Evolutionary conservation across 2,113 vertebrate genomes (phyloP), one percentile per base, ranked within the genome.

Genomic region (Pachycephala philippinensis): DNA sequence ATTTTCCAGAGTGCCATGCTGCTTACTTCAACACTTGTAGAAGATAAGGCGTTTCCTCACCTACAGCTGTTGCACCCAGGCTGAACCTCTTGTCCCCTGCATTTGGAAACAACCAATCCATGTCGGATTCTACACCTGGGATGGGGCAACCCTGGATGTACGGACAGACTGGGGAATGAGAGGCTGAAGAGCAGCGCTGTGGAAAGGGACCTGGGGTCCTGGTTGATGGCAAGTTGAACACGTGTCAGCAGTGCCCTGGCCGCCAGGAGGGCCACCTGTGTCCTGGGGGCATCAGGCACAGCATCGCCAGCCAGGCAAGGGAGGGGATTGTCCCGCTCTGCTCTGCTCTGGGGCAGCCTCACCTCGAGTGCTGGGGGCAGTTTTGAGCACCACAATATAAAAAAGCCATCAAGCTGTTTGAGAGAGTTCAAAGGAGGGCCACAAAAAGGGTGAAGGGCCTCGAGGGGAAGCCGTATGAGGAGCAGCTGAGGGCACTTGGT

Each of bases 281-380:
- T 27, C 26, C 40, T 56, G 24, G 26, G 19, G 7, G 31, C 50
- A 57, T 6, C 50, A 72, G 59, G 14, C 33, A 23, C 13, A 89
- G 68, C 59, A 24, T 4, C 0, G 0, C 17, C 68, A 74, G 44
- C 27, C 1, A 0, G 50, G 19, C 8, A 16, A 59, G 37, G 59
- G 52, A 74, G 33, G 27, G 26, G 68, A 65, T 13, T 65, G 77
- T 72, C 27, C 68, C 0, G 0, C 44, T 28, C 50, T 89, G 52
- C 44, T 57, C 59, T 57, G 66, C 5, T 7, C 66, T 50, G 37
- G 37, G 8, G 27, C 1, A 0, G 44, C 37, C 42, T 65, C 66
- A 57, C 35, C 57, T 35, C 0, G 1, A 42, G 15, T 19, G 0
- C 15, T 33, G 31, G 2, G 31, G 0, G 18, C 30, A 76, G 42